phyloP scores from a whole-genome alignment of 2,888 invertebrate genomes.

The Panzeria rudis region DNA sequence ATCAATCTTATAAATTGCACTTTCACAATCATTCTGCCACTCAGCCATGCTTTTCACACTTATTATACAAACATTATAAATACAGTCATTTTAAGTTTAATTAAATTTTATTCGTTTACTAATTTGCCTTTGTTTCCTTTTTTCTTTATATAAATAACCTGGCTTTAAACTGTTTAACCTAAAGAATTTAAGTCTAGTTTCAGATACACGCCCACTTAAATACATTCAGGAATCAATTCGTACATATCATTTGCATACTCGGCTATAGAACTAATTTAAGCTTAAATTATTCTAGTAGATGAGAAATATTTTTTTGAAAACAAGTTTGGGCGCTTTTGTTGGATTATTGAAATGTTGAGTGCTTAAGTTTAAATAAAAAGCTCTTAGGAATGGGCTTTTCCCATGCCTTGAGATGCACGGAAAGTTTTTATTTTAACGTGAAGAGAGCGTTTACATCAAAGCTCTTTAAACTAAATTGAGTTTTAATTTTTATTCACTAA shows the following conservation, averaged over 20 bases:
- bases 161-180: slow-evolving; percentile 49
- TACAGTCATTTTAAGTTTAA: slow-evolving; percentile 48
- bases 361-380: background rate
- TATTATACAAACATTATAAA: slow-evolving; percentile 45
- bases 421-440: background rate
- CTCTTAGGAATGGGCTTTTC: background rate
- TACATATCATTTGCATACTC: background rate
- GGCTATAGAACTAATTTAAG: background rate
- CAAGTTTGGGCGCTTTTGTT: background rate
- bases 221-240: slow-evolving; percentile 13
- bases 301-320: slow-evolving; percentile 1
- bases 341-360: background rate
- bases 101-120: slow-evolving; percentile 51
- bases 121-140: slow-evolving; percentile 1
- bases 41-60: slow-evolving; percentile 27
- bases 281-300: slow-evolving; percentile 7
- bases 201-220: slow-evolving; percentile 31
- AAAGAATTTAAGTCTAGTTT: slow-evolving; percentile 40
- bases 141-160: slow-evolving; percentile 33
- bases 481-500: no score
- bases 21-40: background rate
- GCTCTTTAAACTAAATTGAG: no score
- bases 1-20: slow-evolving; percentile 29
- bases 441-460: no score
- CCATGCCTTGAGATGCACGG: background rate